phyloP scores from a whole-genome alignment of 2,113 vertebrate genomes.

The Myiozetetes cayanensis region DNA sequence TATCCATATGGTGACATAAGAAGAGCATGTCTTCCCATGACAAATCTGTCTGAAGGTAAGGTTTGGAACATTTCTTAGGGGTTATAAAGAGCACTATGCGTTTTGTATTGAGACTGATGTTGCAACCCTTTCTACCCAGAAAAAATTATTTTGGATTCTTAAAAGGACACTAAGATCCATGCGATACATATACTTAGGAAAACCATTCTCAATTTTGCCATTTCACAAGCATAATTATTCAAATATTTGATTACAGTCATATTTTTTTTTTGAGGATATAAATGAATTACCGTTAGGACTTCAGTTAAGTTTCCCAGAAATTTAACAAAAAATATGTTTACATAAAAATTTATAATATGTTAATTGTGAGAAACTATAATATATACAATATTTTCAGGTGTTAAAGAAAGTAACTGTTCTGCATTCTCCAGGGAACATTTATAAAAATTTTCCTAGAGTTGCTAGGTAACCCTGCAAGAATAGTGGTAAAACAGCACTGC shows the following conservation, averaged over 20 bases:
- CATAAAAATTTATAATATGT: background rate
- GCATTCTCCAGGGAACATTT: background rate
- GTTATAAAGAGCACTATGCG: rapidly evolving
- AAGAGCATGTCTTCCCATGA: background rate
- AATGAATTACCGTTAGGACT: background rate
- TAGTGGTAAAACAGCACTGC: background rate
- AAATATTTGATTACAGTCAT: background rate
- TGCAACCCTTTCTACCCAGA: background rate
- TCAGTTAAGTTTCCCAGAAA: background rate
- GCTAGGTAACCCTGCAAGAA: background rate
- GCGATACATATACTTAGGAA: background rate
- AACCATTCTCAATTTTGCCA: background rate
- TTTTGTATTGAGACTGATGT: background rate
- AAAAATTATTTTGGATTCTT: background rate
- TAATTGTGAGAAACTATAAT: background rate
- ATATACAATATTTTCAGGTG: background rate
- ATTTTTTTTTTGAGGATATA: background rate
- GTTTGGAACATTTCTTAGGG: background rate
- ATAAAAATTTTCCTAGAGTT: background rate
- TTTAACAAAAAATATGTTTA: background rate
- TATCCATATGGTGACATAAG: background rate
- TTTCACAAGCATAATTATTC: background rate
- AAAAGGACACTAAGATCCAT: background rate
- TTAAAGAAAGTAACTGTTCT: background rate
- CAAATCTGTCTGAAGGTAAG: background rate